Evolutionary conservation across 1,140 invertebrate species (phyloP), one percentile per base, ranked within the genome.

Genomic region (Leptoteleia sp.): DNA sequence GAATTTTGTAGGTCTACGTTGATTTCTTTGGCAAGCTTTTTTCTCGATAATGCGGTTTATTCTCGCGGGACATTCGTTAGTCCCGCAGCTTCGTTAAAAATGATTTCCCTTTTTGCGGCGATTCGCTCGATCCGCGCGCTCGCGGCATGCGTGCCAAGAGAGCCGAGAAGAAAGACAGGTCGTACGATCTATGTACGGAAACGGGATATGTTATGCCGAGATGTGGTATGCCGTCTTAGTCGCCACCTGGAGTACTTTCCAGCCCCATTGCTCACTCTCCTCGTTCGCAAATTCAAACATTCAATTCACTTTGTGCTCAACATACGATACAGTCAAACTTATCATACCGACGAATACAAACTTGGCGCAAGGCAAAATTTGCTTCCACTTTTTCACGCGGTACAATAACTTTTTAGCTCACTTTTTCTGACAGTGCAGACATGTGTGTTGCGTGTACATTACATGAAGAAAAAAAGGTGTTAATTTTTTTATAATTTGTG

Each of bases 71-170:
- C 73, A 75, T 81, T 81, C 79, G 70, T 81, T 77, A 77, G 67
- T 68, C 62, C 50, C 62, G 67, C 54, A 50, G 50, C 70, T 80
- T 82, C 71, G 75, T 79, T 82, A 79, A 82, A 79, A 80, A 81
- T 82, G 72, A 82, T 76, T 75, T 80, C 61, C 68, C 73, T 80
- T 80, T 72, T 82, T 82, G 65, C 61, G 48, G 38, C 64, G 57
- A 70, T 75, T 31, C 33, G 42, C 47, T 37, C 47, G 50, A 70
- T 75, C 38, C 33, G 42, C 47, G 43, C 47, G 50, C 65, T 75
- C 31, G 50, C 72, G 64, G 61, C 52, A 76, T 72, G 68, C 70
- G 71, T 72, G 43, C 59, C 68, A 73, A 59, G 42, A 40, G 38
- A 55, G 13, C 54, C 27, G 61, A 68, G 55, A 67, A 71, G 25